Evolutionary conservation across 2,888 invertebrate genomes (phyloP), one percentile per base, ranked within the genome.

Genomic region (Sylvicola cinctus): DNA sequence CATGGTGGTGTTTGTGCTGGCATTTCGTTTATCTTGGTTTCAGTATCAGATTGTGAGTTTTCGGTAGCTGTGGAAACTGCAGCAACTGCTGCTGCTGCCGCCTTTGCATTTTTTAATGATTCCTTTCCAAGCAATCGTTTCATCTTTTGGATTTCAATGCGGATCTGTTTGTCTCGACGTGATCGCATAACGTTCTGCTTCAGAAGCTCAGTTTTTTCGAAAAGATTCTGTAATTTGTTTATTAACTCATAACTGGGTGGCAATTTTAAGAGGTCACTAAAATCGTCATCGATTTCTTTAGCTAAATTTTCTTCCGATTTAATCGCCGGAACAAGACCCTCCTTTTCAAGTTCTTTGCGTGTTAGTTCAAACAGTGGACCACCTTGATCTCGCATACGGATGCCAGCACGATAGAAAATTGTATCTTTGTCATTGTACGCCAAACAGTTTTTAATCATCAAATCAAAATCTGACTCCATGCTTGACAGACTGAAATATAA

Each of bases 361-460:
- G 81, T 77, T 47, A 76, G 74, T 2, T 78, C 71, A 49, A 93
- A 77, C 30, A 91, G 63, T 1, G 70, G 65, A 15, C 70, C 67
- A 38, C 90, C 88, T 58, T 85, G 84, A 44, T 91, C 91, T 27
- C 84, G 70, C 75, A 95, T 79, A 48, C 80, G 79, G 2, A 83
- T 62, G 1, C 83, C 93, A 2, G 88, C 80, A 35, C 81, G 74
- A 55, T 91, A 93, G 55, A 88, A 95, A 36, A 91, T 79, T 0
- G 93, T 93, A 46, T 93, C 91, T 50, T 85, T 84, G 42, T 83
- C 78, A 54, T 98, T 98, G 54, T 96, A 98, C 0, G 79, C 79
- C 46, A 90, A 66, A 50, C 96, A 98, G 58, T 98, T 98, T 42
- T 74, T 72, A 37, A 95, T 83, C 81, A 98, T 95, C n/a, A 95